These are phyloP conservation scores for Sylvia borin DNA, from an alignment of 2,797 vertebrate genomes.

Conservation along the genomic window DNA sequence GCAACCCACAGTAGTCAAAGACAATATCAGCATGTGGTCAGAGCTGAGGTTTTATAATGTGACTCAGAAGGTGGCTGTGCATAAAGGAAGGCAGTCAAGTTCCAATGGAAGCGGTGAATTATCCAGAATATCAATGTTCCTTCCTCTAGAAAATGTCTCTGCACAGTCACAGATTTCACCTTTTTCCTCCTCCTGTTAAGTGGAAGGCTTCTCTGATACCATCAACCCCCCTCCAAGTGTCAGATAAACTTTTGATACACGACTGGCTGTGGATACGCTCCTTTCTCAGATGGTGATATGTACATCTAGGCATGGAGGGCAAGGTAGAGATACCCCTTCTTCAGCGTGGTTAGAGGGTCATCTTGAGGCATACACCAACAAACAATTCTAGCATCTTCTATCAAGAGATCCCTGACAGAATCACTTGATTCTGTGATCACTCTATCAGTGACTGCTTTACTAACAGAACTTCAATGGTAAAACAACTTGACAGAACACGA, in stretches of 20 bases:
- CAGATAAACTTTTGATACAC: not conserved
- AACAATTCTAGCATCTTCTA: not conserved
- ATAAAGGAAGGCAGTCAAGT: not conserved
- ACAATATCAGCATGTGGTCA: not conserved
- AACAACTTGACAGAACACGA: not conserved
- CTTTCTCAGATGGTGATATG: not conserved
- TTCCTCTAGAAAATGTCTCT: not conserved
- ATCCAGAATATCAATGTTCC: not conserved
- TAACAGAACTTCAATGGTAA: not conserved
- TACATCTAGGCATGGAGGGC: not conserved
- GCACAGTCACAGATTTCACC: not conserved
- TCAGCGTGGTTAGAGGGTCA: not conserved
- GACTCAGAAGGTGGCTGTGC: not conserved
- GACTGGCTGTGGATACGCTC: not conserved
- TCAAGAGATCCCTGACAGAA: not conserved
- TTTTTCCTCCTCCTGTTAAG: not conserved
- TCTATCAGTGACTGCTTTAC: not conserved
- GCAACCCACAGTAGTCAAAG: not conserved
- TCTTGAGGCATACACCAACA: not conserved
- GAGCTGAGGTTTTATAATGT: not conserved
- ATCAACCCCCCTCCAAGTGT: not conserved
- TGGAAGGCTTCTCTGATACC: not conserved
- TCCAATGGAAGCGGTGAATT: not conserved
- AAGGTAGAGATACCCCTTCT: not conserved
- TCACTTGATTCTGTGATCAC: not conserved